A percentile compares a stretch with the other conserved stretches of the same genome.
phyloP scores from a whole-genome alignment of 1,140 invertebrate species.

The Drosophila rhopaloa region DNA sequence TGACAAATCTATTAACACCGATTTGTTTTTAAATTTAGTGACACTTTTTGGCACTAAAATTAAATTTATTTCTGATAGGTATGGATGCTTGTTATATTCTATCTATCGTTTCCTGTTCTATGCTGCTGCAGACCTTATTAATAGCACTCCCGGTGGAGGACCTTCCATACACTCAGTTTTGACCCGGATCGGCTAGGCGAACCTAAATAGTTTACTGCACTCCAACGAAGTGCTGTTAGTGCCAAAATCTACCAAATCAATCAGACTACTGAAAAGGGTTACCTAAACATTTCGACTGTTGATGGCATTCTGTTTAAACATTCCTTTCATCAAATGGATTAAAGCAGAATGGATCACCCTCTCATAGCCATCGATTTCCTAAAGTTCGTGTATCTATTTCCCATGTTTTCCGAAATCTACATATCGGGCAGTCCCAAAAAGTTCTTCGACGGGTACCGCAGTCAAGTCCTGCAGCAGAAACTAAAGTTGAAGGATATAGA shows the following conservation, averaged over 20 bases:
- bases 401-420: constrained; percentile 38
- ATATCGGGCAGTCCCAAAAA: constrained; percentile 38
- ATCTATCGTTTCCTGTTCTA: too few species aligned
- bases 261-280: constrained; percentile 8
- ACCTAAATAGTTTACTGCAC: constrained; percentile 40
- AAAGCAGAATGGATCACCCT: constrained; percentile 37
- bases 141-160: too few species aligned
- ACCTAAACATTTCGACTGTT: constrained; percentile 52
- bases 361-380: constrained; percentile 66
- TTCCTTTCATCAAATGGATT: constrained; percentile 46
- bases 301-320: constrained; percentile 41
- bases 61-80: too few species aligned
- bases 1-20: too few species aligned
- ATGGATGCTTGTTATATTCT: too few species aligned
- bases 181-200: constrained; percentile 30
- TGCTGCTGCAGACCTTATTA: too few species aligned
- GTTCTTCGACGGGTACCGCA: constrained; percentile 39
- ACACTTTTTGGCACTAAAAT: too few species aligned
- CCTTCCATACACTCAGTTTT: background rate
- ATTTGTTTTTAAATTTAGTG: too few species aligned
- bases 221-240: constrained; percentile 46
- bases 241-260: constrained; percentile 44
- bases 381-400: constrained; percentile 41
- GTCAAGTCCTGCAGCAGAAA: background rate
- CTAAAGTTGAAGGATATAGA: background rate